phyloP scores from a whole-genome alignment of 1,140 invertebrate species.

The Diachasma alloeum region DNA sequence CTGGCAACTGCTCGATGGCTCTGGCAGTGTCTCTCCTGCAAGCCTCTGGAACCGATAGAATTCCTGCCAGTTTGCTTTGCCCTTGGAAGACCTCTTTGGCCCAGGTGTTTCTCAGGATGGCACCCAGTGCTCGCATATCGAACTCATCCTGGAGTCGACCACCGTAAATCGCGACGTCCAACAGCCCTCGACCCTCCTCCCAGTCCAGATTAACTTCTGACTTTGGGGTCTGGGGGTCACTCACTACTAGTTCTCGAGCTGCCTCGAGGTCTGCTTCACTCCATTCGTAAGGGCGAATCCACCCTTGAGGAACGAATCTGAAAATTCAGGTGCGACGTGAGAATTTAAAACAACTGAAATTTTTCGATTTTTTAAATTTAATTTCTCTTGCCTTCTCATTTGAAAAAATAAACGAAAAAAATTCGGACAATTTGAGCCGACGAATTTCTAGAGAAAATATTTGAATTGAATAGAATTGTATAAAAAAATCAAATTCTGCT shows the following conservation, averaged over 20 bases:
- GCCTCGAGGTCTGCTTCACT: conserved; percentile 84
- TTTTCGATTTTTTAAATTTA: too few species aligned
- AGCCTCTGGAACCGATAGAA: conserved; percentile 66
- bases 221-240: conserved; percentile 56
- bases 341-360: too few species aligned
- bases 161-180: conserved; percentile 86
- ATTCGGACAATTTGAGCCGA: too few species aligned
- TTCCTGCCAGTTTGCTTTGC: conserved; percentile 67
- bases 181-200: conserved; percentile 82
- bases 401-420: too few species aligned
- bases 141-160: conserved; percentile 85
- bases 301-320: conserved; percentile 63
- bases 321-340: too few species aligned
- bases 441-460: too few species aligned
- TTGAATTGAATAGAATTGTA: too few species aligned
- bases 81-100: conserved; percentile 69
- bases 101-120: conserved; percentile 82
- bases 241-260: conserved; percentile 76
- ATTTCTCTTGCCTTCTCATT: too few species aligned
- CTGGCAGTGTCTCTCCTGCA: conserved; percentile 70
- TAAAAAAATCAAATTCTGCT: background rate
- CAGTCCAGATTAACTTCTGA: conserved; percentile 65
- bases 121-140: conserved; percentile 77
- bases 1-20: conserved; percentile 71
- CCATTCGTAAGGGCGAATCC: conserved; percentile 80